Evolutionary conservation across 2,888 invertebrate species (phyloP), one percentile per base, ranked within the genome.

Genomic region (Campoletis raptor): DNA sequence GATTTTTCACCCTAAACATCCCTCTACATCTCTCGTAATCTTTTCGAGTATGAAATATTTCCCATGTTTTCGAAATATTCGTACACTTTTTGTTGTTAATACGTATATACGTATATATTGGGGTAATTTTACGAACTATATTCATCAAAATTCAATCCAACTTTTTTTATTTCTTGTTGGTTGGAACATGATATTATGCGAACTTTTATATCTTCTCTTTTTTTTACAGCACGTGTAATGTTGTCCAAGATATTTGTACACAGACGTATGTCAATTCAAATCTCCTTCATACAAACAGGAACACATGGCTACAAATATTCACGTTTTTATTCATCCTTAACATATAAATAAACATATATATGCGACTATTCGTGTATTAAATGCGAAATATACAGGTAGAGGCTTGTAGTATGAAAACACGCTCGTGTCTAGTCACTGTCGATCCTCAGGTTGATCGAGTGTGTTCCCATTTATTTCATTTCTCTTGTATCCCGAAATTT

Each of bases 361-460:
- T 21, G 24, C 36, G 24, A 24, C 42, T 42, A 67, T 79, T 36
- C n/a, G 36, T 57, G 45, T 30, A 21, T n/a, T 61, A 15, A 15
- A 74, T 40, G 21, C 5, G 30, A 2, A 57, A 4, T 54, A 73
- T 70, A 30, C 2, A 54, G n/a, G 40, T 67, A 15, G 61, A 30
- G 12, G 61, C 30, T 30, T 30, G 30, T 66, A 67, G 69, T 69
- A 54, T 24, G 69, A 69, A 79, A 67, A 69, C 52, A 69, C n/a
- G 42, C 30, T 69, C 79, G 79, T 69, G 80, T 69, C 80, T 80
- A 72, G 61, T 72, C 80, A 61, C 80, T 80, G 80, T 80, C 80
- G 80, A 80, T 37, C 48, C 69, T 72, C 70, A 36, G 69, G 52
- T 78, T 83, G 83, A 83, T 83, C 67, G 78, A 83, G 80, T 72